Evolutionary conservation across 2,113 vertebrate species (phyloP).

Genomic region (Brachyistius frenatus): DNA sequence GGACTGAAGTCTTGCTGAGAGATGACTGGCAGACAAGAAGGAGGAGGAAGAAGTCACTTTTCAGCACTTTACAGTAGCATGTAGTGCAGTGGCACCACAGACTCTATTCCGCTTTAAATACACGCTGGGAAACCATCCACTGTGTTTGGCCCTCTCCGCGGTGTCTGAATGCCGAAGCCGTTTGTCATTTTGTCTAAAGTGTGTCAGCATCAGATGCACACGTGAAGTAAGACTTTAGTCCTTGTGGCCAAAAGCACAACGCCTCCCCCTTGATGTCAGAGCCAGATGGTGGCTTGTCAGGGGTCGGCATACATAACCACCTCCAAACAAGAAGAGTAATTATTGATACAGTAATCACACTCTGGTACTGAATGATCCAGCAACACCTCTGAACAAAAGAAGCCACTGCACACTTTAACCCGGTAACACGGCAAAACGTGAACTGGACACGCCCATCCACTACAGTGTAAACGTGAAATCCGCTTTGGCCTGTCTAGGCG

Average conservation of each 20-base stretch:
- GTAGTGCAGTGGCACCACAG: not conserved
- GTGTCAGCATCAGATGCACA: not conserved
- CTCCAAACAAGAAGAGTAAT: constrained; percentile 23
- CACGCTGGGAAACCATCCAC: constrained; percentile 23
- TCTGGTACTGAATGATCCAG: constrained; percentile 12
- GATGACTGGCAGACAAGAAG: constrained; percentile 58
- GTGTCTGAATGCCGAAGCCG: constrained; percentile 23
- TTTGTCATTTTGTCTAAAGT: constrained; percentile 21
- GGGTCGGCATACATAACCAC: not conserved
- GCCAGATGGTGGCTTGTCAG: constrained; percentile 29
- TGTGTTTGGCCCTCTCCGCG: constrained; percentile 22
- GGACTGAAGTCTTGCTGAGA: constrained; percentile 55
- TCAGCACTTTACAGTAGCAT: constrained; percentile 29
- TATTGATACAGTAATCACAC: constrained; percentile 2
- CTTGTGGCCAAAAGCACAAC: not conserved
- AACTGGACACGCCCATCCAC: too few relatives aligned
- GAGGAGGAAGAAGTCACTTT: constrained; percentile 17
- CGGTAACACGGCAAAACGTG: too few relatives aligned
- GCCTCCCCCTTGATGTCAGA: not conserved
- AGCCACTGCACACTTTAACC: not conserved
- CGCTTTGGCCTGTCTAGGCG: too few relatives aligned
- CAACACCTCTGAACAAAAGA: constrained; percentile 5
- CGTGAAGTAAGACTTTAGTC: too few relatives aligned
- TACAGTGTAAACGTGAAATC: too few relatives aligned
- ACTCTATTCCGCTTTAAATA: constrained; percentile 1